Evolutionary conservation across 2,888 invertebrate species (phyloP), one percentile per base, ranked within the genome.

Genomic region (Pemphredon lugubris): DNA sequence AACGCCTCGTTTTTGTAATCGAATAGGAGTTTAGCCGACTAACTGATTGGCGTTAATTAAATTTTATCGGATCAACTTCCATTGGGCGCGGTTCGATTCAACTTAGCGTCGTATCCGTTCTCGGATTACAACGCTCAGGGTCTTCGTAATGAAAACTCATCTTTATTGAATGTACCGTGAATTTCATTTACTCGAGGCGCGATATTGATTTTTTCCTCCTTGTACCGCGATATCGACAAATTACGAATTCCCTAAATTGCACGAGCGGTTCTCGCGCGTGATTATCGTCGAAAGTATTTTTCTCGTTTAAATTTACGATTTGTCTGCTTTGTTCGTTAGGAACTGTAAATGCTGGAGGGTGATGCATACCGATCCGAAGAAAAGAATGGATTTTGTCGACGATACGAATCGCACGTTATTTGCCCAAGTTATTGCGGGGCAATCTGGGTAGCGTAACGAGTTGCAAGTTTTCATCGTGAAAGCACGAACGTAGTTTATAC

Each of bases 1-100:
- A 26, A 26, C 26, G 21, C 14, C 40, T 26, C 44, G 18, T 53
- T 72, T 42, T 16, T 20, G 63, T 53, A 60, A 73, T 54, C 48
- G 72, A 47, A 53, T 55, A 48, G 58, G 58, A 61, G 42, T 60
- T 54, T 54, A 53, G 53, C 13, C 55, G 50, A 53, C 42, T 42
- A 58, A 58, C 68, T 75, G 69, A 82, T 81, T 81, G 75, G 50
- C 70, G 58, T 69, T 75, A 78, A 83, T 83, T 82, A 68, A 75
- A 77, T 81, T 70, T 68, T 51, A 44, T 42, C 51, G 45, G 48
- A 72, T 70, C 57, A 71, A 71, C 75, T 76, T 66, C 60, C 73
- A 75, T 79, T 75, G 64, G 70, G 54, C 70, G 59, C 14, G 18
- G 18, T 13, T 48, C 34, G 30, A 45, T 23, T 30, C 30, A 14